These are phyloP conservation scores for Solenodon paradoxus DNA, from an alignment of 2,113 vertebrate genomes.

Conservation along the genomic window DNA sequence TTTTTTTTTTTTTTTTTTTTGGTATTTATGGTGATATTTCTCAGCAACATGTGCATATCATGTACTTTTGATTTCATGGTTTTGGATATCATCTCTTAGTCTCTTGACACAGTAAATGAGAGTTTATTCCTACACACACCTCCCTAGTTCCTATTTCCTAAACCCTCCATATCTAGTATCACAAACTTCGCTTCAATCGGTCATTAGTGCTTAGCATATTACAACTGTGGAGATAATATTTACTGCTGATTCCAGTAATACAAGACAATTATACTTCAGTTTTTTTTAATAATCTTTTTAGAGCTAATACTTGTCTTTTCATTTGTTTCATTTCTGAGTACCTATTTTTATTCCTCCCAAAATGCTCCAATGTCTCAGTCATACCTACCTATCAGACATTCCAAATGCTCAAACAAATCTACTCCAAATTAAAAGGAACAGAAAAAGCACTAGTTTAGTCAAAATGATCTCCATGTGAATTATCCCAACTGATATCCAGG, in stretches of 20 bases:
- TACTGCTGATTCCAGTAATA: neutral
- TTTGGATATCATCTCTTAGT: neutral
- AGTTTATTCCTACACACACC: neutral
- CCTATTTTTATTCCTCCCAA: neutral
- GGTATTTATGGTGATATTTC: neutral
- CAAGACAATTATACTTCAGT: neutral
- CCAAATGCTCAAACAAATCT: neutral
- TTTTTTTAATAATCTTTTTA: neutral
- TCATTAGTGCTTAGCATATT: neutral
- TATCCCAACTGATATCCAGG: too few relatives aligned
- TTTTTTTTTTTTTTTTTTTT: too few relatives aligned
- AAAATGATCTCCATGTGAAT: too few relatives aligned
- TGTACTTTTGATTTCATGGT: neutral
- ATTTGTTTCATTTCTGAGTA: neutral
- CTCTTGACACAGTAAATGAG: conserved; percentile 8
- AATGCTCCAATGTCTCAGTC: neutral
- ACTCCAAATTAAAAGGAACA: too few relatives aligned
- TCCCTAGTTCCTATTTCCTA: neutral
- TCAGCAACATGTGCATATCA: neutral
- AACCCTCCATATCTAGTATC: neutral
- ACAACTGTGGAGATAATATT: neutral
- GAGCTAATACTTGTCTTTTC: neutral
- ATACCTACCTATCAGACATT: neutral
- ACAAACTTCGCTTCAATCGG: neutral
- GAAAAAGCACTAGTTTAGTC: too few relatives aligned